Evolutionary conservation across 92 coral and sea anemone species (phyloP), one percentile per base, ranked within the genome.

Genomic region (Muricea muricata): DNA sequence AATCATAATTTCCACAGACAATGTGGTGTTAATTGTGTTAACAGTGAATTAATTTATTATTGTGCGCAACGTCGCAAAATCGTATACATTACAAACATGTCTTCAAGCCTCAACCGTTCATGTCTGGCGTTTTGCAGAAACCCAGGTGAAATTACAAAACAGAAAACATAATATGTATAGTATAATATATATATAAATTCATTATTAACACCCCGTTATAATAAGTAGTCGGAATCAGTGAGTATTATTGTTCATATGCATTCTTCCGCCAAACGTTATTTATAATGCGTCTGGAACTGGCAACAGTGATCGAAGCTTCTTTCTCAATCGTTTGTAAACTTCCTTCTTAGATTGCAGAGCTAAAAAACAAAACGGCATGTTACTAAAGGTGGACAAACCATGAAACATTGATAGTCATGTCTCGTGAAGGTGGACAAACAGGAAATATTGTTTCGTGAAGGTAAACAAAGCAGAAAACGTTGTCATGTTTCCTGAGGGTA

Each of bases 141-240:
- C 68, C 23, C 33, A 31, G 28, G 68, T 60, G 68, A 25, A 60
- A 29, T 60, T 28, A 60, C 23, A 60, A 28, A 6, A 11, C n/a
- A n/a, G n/a, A n/a, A n/a, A n/a, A n/a, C n/a, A n/a, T n/a, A 25
- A 60, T 3, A 24, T 18, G 3, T 60, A 28, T 60, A 23, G 30
- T 24, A 60, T 60, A 29, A 29, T 60, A 60, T 60, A 60, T 60
- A 24, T 57, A 6, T 60, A 31, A 15, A 54, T 54, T 8, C 21
- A 60, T 60, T 60, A 60, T 60, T 18, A 28, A 60, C 68, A 60
- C 32, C 68, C 68, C 21, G 66, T 57, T 20, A 48, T 48, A 8
- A 48, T n/a, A n/a, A n/a, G n/a, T n/a, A n/a, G n/a, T n/a, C n/a
- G n/a, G n/a, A 48, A 48, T 48, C 56, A 48, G 56, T 48, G 11